phyloP scores from a whole-genome alignment of 2,797 vertebrate genomes.

The Calcarius lapponicus region DNA sequence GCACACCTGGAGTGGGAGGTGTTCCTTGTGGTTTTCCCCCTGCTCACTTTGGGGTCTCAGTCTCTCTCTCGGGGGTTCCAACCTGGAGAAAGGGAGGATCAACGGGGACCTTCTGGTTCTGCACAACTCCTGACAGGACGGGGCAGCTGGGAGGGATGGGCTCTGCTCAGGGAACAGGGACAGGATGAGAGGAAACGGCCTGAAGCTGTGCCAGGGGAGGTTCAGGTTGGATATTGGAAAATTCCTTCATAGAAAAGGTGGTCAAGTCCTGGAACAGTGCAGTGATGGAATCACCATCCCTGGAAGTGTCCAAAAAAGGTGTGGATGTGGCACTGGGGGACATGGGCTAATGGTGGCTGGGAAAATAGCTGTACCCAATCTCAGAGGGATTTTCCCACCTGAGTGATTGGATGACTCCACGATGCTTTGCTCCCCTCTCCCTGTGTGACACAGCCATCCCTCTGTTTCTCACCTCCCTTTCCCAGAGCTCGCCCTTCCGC shows the following conservation, averaged over 20 bases:
- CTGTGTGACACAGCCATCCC: neutral
- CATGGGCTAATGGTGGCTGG: neutral
- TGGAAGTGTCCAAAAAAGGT: neutral
- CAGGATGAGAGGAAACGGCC: fast-evolving
- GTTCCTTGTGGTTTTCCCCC: neutral
- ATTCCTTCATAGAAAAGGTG: neutral
- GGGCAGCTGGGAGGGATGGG: fast-evolving
- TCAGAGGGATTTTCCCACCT: neutral
- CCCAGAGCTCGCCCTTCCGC: neutral
- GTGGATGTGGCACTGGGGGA: neutral
- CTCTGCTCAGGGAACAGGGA: neutral
- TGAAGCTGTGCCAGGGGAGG: neutral
- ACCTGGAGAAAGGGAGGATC: neutral
- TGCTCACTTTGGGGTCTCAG: neutral
- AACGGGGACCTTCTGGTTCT: neutral
- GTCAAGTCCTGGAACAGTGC: no score
- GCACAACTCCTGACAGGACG: neutral
- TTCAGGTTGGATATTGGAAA: neutral
- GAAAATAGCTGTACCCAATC: fast-evolving
- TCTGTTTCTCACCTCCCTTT: neutral
- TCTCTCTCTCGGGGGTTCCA: neutral
- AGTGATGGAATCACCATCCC: neutral
- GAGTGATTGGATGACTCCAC: neutral
- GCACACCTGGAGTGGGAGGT: neutral
- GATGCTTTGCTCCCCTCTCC: neutral